Base-by-base conservation (phyloP, 2,888 invertebrate genomes). In the Ptychoptera contaminata region DNA sequence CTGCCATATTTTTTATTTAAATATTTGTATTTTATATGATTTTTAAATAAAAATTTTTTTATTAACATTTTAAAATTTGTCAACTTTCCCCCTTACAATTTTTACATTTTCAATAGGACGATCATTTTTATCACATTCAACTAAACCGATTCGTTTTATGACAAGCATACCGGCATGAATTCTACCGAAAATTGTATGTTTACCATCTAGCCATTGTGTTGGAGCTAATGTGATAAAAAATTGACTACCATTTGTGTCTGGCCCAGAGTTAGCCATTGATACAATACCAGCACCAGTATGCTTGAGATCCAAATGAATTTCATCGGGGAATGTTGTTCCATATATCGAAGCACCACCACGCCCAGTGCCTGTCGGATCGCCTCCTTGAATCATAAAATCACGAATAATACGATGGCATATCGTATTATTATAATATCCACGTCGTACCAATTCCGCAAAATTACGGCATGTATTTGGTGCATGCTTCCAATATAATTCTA, bases 181-280 rank as follows among this genome's bases (percentile, higher is more conserved):
- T 51, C 96, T 73, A 53, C 88, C 98, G 68, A 98, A 98, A 59
- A 99, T 93, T 2, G 94, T 76, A 65, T 99, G 97, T 62, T 96
- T 96, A 10, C 91, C 87, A 69, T 98, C 97, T 34, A 98, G 70
- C 93, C 97, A 97, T 56, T 96, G 94, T 0, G 94, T 91, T 1
- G 97, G 94, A 1, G 86, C 93, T 48, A 98, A 67, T 0, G 96
- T 94, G 40, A 98, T 88, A 56, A 97, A 99, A 69, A 99, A 99
- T 63, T 99, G 98, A 30, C 93, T 94, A 2, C 96, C 96, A 64
- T 99, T 98, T 7, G 90, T 82, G 58, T 97, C 79, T 1, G 94
- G 93, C 0, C 97, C 96, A 15, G 94, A 84, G 70, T 99, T 99
- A 1, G 98, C 98, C 98, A 98, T 99, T 0, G 94, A 93, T 32